phyloP scores from a whole-genome alignment of 2,888 invertebrate species.

The Apocheima hispidaria region DNA sequence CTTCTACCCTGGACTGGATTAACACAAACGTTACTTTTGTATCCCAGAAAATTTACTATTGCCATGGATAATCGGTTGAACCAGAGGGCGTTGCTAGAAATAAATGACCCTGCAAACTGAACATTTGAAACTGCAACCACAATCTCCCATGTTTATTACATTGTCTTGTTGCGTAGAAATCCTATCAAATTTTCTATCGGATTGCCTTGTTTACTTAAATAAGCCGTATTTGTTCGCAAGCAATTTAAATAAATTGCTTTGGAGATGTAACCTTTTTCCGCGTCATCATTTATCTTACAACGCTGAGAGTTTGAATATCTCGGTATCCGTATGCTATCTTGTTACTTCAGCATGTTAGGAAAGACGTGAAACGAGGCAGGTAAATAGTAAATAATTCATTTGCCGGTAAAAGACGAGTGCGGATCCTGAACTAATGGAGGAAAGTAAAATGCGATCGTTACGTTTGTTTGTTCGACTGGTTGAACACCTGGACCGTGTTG shows the following conservation, averaged over 20 bases:
- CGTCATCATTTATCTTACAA: slow-evolving; percentile 54
- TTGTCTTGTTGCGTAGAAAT: slow-evolving; percentile 50
- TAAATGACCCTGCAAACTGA: slow-evolving; percentile 63
- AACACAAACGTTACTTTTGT: too few species aligned
- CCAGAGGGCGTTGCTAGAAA: too few species aligned
- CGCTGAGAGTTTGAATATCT: slow-evolving; percentile 43
- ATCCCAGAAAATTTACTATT: too few species aligned
- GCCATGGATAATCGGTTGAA: too few species aligned
- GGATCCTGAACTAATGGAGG: slow-evolving; percentile 47
- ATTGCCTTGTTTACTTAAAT: slow-evolving; percentile 43
- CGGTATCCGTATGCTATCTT: slow-evolving; percentile 24
- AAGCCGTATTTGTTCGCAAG: slow-evolving; percentile 46
- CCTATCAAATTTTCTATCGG: slow-evolving; percentile 49
- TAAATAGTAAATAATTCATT: slow-evolving; percentile 57
- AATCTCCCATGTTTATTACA: slow-evolving; percentile 58
- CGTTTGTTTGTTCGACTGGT: slow-evolving; percentile 51
- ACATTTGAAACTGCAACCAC: slow-evolving; percentile 61
- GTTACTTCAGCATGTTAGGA: slow-evolving; percentile 11
- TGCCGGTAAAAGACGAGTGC: slow-evolving; percentile 37
- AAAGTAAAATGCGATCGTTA: slow-evolving; percentile 56
- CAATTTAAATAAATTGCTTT: slow-evolving; percentile 54
- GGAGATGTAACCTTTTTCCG: slow-evolving; percentile 47
- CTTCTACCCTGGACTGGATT: too few species aligned
- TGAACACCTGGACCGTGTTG: slow-evolving; percentile 52
- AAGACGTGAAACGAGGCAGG: slow-evolving; percentile 44